phyloP scores from a whole-genome alignment of 2,888 invertebrate species.

The Neuroscelio doddi region DNA sequence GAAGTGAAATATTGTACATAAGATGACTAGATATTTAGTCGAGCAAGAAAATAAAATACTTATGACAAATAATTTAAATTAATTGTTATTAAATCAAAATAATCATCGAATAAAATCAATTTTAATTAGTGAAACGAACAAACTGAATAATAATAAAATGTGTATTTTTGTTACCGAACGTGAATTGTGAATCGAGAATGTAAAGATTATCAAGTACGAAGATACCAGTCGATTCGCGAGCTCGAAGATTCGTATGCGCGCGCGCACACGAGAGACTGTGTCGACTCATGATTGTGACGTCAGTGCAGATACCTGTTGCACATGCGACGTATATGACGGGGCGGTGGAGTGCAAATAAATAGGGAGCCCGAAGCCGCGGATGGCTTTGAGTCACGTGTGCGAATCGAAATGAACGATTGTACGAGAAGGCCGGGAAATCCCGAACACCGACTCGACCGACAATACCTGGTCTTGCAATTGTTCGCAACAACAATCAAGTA shows the following conservation, averaged over 20 bases:
- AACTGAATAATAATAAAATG: no score
- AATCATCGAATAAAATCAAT: no score
- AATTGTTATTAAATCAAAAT: no score
- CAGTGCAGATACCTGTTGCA: constrained; percentile 60
- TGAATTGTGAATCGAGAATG: not conserved
- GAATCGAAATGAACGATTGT: constrained; percentile 35
- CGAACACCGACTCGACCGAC: constrained; percentile 6
- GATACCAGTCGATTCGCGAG: not conserved
- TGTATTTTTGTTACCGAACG: no score
- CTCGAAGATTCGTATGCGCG: constrained; percentile 2
- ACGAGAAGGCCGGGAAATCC: constrained; percentile 9
- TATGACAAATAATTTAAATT: no score
- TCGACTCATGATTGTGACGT: constrained; percentile 53
- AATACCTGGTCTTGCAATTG: constrained; percentile 1
- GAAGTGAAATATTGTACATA: no score
- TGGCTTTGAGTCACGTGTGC: constrained; percentile 44
- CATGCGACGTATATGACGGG: constrained; percentile 44
- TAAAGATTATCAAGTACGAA: not conserved
- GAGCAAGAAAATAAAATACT: no score
- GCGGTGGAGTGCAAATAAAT: constrained; percentile 20
- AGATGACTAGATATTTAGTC: no score
- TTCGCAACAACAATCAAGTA: not conserved
- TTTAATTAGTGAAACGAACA: no score
- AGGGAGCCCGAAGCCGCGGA: constrained; percentile 15
- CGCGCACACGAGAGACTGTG: constrained; percentile 17